Conservation (phyloP, 64 coral and sea anemone species). For the Pocillopora damicornis region DNA sequence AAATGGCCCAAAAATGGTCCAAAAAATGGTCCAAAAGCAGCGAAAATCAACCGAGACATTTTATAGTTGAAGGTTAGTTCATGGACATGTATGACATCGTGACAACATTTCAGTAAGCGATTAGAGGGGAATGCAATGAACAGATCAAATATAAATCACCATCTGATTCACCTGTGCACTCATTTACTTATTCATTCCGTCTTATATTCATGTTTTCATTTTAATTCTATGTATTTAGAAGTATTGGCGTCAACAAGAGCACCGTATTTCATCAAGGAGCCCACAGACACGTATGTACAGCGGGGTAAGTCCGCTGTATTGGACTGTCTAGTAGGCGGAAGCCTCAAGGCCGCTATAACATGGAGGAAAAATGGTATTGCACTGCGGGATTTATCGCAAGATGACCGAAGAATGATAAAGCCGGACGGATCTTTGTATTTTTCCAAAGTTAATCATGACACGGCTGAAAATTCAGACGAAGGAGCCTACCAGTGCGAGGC, state of each 20-base stretch:
- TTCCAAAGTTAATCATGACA: constrained; percentile 55
- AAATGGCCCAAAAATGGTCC: too few relatives aligned
- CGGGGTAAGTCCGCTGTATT: constrained; percentile 50
- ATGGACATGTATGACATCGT: too few relatives aligned
- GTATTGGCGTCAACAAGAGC: constrained; percentile 20
- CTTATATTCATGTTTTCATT: background rate
- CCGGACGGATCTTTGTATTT: constrained; percentile 81
- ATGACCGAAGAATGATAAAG: constrained; percentile 42
- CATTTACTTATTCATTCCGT: background rate
- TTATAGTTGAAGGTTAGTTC: too few relatives aligned
- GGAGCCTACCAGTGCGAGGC: constrained; percentile 73
- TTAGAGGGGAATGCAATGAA: too few relatives aligned
- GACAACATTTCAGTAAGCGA: background rate
- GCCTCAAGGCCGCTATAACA: constrained; percentile 33
- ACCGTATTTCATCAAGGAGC: constrained; percentile 66
- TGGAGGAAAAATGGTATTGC: constrained; percentile 61
- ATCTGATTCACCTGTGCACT: too few relatives aligned
- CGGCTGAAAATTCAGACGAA: constrained; percentile 70
- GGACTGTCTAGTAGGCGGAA: constrained; percentile 47
- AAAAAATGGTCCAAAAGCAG: too few relatives aligned
- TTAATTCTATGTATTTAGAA: constrained; percentile 14
- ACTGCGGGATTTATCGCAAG: background rate
- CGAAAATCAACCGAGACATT: too few relatives aligned
- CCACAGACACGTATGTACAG: constrained; percentile 58
- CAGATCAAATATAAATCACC: too few relatives aligned